Conservation (phyloP, 2,797 vertebrate species). For the Pangasius macronema region DNA sequence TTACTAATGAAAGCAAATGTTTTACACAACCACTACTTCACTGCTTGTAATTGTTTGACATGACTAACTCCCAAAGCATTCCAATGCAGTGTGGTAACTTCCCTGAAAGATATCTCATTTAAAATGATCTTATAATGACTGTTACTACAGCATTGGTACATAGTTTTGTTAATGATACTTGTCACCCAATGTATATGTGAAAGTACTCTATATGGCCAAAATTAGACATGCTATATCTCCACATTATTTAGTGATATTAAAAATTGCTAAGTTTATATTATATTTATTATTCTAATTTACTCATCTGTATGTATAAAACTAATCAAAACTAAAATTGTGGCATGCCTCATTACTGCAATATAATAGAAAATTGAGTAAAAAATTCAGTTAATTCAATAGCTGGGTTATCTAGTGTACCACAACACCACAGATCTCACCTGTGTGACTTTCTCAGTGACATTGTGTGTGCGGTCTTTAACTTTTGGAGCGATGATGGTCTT, state of each 20-base stretch:
- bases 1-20: background rate
- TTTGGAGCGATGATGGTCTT: constrained; percentile 97
- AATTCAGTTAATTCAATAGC: no score
- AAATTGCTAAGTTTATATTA: background rate
- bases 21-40: background rate
- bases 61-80: background rate
- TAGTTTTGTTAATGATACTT: background rate
- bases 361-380: no score
- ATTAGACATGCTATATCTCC: no score
- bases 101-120: background rate
- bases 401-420: background rate
- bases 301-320: background rate
- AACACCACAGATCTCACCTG: constrained; percentile 79
- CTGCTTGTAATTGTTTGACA: background rate
- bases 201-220: no score
- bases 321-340: background rate
- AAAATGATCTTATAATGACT: background rate
- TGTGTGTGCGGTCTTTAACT: constrained; percentile 98
- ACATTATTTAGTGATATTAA: background rate
- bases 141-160: background rate
- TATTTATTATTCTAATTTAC: background rate
- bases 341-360: background rate
- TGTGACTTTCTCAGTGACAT: constrained; percentile 98
- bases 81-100: background rate
- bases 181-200: background rate